Conservation (phyloP, 2,797 vertebrate species). For the Steatocranus sp. region DNA sequence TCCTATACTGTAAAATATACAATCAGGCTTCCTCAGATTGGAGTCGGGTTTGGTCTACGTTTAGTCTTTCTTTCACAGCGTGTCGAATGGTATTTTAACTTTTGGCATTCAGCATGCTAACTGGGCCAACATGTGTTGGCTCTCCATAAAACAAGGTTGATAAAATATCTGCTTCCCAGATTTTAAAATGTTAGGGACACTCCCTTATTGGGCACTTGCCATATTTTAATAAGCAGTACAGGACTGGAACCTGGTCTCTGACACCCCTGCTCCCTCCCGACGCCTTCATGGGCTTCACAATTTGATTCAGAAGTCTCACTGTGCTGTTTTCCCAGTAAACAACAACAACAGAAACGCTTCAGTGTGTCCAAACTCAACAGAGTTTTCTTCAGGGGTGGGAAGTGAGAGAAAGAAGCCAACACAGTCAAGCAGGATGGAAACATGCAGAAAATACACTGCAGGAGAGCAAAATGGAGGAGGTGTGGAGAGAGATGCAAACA, state of each 20-base stretch:
- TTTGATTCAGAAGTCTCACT: constrained; percentile 1
- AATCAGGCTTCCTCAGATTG: constrained; percentile 2
- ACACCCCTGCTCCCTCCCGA: background rate
- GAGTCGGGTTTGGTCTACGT: background rate
- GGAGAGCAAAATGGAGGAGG: background rate
- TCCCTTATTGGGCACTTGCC: background rate
- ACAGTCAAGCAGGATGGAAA: background rate
- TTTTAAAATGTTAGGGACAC: background rate
- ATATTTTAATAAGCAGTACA: background rate
- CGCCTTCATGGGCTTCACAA: background rate
- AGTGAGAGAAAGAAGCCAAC: background rate
- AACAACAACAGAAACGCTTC: background rate
- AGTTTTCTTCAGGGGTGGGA: background rate
- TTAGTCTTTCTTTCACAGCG: background rate
- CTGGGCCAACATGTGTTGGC: background rate
- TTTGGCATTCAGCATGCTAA: background rate
- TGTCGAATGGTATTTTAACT: background rate
- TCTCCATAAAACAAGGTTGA: background rate
- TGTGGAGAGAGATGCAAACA: background rate
- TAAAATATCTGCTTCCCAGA: background rate
- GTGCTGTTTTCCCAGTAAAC: background rate
- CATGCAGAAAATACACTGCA: background rate
- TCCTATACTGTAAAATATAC: background rate
- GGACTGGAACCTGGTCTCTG: background rate
- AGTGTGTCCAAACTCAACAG: background rate